Evolutionary conservation across 2,113 vertebrate genomes (phyloP).

Genomic region (Hypanus sabinus): DNA sequence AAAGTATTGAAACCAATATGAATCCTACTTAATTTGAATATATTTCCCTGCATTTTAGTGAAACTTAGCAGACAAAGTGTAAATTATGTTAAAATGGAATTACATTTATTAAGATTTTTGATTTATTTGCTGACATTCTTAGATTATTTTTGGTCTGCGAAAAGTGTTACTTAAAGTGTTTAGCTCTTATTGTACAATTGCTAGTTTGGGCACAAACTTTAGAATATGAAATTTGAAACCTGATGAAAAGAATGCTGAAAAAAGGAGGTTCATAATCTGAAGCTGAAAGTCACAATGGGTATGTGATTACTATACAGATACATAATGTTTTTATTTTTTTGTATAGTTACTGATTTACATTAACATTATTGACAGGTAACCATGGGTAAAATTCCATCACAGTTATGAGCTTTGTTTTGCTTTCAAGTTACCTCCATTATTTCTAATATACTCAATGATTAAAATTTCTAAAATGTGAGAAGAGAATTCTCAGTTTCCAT

Average conservation of each 20-base stretch:
- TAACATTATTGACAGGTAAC: not conserved
- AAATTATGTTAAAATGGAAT: no score
- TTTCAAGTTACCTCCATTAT: not conserved
- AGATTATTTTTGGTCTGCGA: not conserved
- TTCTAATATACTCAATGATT: not conserved
- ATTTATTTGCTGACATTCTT: no score
- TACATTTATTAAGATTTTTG: no score
- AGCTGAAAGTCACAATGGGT: not conserved
- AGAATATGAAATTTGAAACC: not conserved
- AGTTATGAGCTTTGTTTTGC: not conserved
- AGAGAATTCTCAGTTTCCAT: not conserved
- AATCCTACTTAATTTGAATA: not conserved
- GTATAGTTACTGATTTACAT: not conserved
- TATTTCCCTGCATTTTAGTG: not conserved
- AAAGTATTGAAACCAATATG: not conserved
- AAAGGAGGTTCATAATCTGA: not conserved
- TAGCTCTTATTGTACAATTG: not conserved
- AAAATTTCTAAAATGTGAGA: not conserved
- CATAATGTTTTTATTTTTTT: not conserved
- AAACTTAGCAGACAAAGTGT: no score
- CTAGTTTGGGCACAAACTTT: not conserved
- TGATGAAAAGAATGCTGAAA: not conserved
- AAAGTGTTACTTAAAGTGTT: not conserved
- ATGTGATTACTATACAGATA: not conserved
- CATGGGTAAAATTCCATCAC: not conserved